A percentile compares a stretch with the other conserved stretches of the same genome.
Evolutionary conservation across 2,113 vertebrate genomes (phyloP).

Genomic region (Heteronetta atricapilla): DNA sequence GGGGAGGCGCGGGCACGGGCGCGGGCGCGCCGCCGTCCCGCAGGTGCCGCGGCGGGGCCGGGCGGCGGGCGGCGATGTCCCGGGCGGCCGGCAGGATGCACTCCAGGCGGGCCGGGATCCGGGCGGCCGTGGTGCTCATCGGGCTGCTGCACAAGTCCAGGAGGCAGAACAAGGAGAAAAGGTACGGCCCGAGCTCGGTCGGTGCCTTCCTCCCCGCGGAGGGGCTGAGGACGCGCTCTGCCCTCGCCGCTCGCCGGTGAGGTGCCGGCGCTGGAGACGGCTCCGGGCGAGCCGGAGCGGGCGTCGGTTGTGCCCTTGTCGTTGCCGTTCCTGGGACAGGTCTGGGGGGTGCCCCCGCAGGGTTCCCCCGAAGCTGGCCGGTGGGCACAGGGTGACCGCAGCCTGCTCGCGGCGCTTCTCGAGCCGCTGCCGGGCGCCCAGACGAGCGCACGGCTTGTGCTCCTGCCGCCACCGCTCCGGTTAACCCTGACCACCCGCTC

Average conservation of each 20-base stretch:
- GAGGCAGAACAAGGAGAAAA: slow-evolving; percentile 82
- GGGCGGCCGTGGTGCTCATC: slow-evolving; percentile 92
- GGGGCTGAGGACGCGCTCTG: too few relatives aligned
- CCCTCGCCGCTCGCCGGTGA: not conserved
- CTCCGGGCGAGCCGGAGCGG: not conserved
- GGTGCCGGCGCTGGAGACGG: not conserved
- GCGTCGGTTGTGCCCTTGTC: too few relatives aligned
- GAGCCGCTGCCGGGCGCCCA: too few relatives aligned
- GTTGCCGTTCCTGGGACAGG: too few relatives aligned
- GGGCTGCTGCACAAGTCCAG: slow-evolving; percentile 93
- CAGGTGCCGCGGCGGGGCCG: not conserved
- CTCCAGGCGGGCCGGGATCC: slow-evolving; percentile 90
- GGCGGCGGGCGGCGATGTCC: slow-evolving; percentile 77
- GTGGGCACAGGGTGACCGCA: not conserved
- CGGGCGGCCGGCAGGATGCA: slow-evolving; percentile 79
- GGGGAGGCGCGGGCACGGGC: not conserved
- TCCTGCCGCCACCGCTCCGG: too few relatives aligned
- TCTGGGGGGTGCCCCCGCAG: not conserved
- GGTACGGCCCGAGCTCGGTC: slow-evolving; percentile 56
- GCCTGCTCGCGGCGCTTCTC: not conserved
- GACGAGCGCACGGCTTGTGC: accelerated
- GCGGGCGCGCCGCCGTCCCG: not conserved
- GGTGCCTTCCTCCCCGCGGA: too few relatives aligned
- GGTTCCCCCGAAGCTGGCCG: not conserved
- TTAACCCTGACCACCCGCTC: not conserved